A percentile compares a stretch with the other conserved stretches of the same genome.
These are phyloP conservation scores for Cochlearius cochlearius DNA, from an alignment of 2,113 vertebrate species.

Conservation along the genomic window DNA sequence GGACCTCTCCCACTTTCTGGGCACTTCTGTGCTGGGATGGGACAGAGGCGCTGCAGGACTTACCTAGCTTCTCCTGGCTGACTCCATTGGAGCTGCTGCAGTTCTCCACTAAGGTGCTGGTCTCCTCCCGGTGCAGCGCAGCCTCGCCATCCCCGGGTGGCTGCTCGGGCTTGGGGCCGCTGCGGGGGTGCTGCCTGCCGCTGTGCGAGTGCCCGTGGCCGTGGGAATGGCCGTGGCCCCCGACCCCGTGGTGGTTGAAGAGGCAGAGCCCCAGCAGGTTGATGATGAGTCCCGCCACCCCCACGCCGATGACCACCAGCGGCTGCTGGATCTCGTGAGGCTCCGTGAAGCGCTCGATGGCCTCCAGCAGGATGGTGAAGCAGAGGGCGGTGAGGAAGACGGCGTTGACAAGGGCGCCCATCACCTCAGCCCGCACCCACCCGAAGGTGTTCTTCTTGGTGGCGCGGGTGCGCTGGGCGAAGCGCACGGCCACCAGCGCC, in stretches of 20 bases:
- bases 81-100: conserved; percentile 83
- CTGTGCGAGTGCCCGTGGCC: conserved; percentile 87
- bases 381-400: conserved; percentile 97
- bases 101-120: conserved; percentile 89
- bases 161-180: conserved; percentile 36
- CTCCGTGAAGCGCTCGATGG: conserved; percentile 92
- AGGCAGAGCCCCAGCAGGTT: conserved; percentile 94
- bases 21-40: background rate
- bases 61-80: conserved; percentile 60
- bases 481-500: conserved; percentile 94
- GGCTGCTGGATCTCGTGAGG: conserved; percentile 91
- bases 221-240: conserved; percentile 75
- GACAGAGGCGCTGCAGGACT: background rate
- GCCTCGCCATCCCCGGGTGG: conserved; percentile 58
- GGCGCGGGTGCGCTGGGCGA: conserved; percentile 90
- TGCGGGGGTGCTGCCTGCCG: conserved; percentile 63
- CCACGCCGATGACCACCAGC: conserved; percentile 81
- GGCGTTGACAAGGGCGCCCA: conserved; percentile 97
- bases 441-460: conserved; percentile 97
- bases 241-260: conserved; percentile 88
- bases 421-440: conserved; percentile 98
- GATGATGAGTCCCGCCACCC: conserved; percentile 87
- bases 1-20: background rate
- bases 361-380: conserved; percentile 96
- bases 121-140: conserved; percentile 86